A percentile compares a stretch with the other conserved stretches of the same genome.
Evolutionary conservation across 2,113 vertebrate species (phyloP).

Genomic region (Sylvietta virens): DNA sequence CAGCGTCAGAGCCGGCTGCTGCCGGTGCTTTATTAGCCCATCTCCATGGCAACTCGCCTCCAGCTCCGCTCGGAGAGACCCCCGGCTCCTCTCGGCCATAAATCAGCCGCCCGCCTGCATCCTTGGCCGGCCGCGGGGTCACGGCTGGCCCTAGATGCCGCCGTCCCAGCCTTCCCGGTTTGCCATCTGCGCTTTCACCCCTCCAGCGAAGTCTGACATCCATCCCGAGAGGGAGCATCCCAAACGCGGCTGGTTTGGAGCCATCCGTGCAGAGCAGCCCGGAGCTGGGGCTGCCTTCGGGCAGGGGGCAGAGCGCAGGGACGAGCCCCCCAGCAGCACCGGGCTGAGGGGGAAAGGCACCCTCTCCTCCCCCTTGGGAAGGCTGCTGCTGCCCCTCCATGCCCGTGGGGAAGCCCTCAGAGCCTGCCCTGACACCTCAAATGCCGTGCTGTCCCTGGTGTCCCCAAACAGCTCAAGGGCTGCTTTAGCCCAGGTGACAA

Average conservation of each 20-base stretch:
- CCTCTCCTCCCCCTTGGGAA: not conserved
- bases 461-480: not conserved
- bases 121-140: not conserved
- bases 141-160: not conserved
- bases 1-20: conserved; percentile 10
- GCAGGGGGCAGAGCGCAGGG: not conserved
- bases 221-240: not conserved
- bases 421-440: not conserved
- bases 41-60: conserved; percentile 63
- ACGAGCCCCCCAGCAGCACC: accelerated
- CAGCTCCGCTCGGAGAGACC: conserved; percentile 41
- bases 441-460: not conserved
- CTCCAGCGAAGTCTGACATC: not conserved
- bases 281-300: not conserved
- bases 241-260: not conserved
- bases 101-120: not conserved
- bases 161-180: not conserved
- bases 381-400: not conserved
- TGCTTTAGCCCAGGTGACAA: not conserved
- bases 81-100: not conserved
- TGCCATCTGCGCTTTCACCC: accelerated
- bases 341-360: not conserved
- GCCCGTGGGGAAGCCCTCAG: not conserved
- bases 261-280: not conserved
- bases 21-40: conserved; percentile 50